These are phyloP conservation scores for Azemiops feae DNA, from an alignment of 2,113 vertebrate genomes.

Conservation along the genomic window DNA sequence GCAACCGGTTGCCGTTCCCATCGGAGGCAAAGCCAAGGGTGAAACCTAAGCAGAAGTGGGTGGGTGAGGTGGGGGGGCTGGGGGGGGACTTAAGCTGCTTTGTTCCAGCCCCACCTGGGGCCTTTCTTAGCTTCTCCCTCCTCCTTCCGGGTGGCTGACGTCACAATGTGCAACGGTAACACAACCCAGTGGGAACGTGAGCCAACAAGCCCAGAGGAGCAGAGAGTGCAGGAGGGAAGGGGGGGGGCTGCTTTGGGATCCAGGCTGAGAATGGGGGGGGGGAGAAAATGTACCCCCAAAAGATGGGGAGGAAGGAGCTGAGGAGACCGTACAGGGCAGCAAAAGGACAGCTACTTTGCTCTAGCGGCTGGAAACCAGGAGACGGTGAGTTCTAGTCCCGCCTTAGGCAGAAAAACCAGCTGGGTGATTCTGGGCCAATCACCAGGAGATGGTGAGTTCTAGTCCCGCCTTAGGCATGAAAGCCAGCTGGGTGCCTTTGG, in stretches of 20 bases:
- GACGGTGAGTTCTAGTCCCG: no score
- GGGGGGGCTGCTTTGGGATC: background rate
- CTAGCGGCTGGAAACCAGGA: no score
- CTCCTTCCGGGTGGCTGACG: background rate
- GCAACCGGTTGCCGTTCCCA: background rate
- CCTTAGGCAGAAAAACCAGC: no score
- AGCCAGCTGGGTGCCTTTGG: no score
- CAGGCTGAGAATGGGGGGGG: background rate
- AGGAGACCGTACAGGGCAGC: no score
- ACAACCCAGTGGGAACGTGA: constrained; percentile 22
- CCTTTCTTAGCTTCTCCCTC: background rate
- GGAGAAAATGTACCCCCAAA: background rate
- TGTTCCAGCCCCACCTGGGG: background rate
- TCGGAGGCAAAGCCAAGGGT: background rate
- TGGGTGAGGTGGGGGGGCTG: background rate
- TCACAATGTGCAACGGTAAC: constrained; percentile 3
- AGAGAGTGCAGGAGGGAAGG: background rate
- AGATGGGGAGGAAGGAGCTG: background rate
- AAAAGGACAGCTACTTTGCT: background rate
- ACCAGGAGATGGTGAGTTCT: no score
- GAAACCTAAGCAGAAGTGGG: background rate
- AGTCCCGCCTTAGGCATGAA: no score
- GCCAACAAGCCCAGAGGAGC: constrained; percentile 35
- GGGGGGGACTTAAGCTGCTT: constrained; percentile 1
- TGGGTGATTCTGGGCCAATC: no score